phyloP scores from a whole-genome alignment of 2,797 vertebrate genomes.

The Graptemys geographica region DNA sequence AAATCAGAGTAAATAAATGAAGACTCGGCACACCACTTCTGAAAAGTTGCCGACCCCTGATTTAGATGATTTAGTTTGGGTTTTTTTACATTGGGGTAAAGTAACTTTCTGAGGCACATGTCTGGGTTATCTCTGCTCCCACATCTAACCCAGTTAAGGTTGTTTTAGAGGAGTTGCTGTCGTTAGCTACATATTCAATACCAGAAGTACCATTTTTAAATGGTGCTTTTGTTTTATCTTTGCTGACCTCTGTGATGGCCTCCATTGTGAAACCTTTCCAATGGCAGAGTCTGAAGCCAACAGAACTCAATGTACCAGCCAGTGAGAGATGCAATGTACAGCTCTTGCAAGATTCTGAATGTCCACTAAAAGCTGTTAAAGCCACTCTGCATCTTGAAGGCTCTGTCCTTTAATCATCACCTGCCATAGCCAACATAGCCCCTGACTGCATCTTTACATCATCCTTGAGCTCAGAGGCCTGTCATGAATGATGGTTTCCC shows the following conservation, averaged over 20 bases:
- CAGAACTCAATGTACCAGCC: background rate
- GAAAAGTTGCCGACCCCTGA: background rate
- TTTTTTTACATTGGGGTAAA: background rate
- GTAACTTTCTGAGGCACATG: background rate
- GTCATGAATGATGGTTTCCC: background rate
- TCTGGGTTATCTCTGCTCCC: background rate
- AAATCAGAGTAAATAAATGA: no score
- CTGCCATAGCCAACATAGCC: background rate
- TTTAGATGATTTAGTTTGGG: background rate
- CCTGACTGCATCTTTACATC: background rate
- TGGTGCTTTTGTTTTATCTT: constrained; percentile 7
- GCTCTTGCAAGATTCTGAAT: background rate
- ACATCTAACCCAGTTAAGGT: background rate
- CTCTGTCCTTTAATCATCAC: background rate
- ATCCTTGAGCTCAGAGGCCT: accelerated
- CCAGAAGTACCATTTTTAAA: background rate
- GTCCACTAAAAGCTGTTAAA: background rate
- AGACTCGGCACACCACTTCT: no score
- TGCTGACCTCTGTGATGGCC: background rate
- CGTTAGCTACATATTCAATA: background rate
- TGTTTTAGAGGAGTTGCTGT: background rate
- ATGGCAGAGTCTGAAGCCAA: background rate
- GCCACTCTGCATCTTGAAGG: background rate
- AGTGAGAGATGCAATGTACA: background rate
- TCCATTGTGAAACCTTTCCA: constrained; percentile 46